Conservation (phyloP, 2,113 vertebrate genomes). For the Accipiter virgatus region DNA sequence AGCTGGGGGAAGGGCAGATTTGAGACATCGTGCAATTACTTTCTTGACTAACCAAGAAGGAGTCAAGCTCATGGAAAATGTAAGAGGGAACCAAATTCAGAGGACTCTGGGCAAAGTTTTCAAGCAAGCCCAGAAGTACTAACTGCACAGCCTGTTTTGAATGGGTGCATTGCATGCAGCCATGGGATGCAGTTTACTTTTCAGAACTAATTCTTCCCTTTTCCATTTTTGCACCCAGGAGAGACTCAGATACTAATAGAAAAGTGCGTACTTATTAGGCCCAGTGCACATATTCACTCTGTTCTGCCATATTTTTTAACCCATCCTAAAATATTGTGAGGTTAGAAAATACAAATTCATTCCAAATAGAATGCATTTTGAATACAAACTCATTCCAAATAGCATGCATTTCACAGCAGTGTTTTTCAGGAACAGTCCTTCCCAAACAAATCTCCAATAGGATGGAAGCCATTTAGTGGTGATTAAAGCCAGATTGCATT, state of each 20-base stretch:
- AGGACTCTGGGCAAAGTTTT: neutral
- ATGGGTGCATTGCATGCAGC: neutral
- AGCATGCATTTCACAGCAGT: neutral
- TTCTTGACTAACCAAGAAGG: conserved; percentile 25
- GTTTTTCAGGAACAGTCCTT: neutral
- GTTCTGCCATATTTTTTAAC: neutral
- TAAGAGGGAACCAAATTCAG: neutral
- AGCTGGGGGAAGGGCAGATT: conserved; percentile 47
- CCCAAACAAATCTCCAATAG: neutral
- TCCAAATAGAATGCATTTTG: neutral
- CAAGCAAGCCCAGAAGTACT: neutral
- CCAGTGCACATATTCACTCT: neutral
- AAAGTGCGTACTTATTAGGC: neutral
- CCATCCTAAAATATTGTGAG: neutral
- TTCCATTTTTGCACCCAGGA: neutral
- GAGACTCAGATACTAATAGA: neutral
- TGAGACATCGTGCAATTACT: conserved; percentile 17
- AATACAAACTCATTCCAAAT: neutral
- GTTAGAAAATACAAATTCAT: neutral
- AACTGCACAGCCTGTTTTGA: neutral
- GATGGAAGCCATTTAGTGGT: neutral
- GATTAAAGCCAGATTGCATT: neutral
- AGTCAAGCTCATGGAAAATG: neutral
- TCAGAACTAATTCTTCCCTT: neutral
- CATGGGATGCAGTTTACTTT: neutral